Conservation (phyloP, 2,888 invertebrate genomes). For the Tipula confusa region DNA sequence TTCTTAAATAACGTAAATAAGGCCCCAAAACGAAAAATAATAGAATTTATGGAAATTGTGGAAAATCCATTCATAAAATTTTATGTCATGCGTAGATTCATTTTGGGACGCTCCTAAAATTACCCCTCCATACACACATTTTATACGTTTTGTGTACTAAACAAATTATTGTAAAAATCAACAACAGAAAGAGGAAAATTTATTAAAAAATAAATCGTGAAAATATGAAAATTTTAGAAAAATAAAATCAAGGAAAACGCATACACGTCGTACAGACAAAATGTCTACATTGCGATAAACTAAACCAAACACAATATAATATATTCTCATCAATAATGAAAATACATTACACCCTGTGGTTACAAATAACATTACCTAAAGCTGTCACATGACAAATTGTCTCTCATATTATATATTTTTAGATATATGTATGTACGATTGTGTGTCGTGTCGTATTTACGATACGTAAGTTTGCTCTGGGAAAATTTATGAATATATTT, state of each 20-base stretch:
- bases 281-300: neutral
- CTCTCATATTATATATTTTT: neutral
- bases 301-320: no score
- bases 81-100: neutral
- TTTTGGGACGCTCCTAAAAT: neutral
- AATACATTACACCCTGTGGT: constrained; percentile 3
- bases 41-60: neutral
- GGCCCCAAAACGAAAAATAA: neutral
- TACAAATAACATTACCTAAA: neutral
- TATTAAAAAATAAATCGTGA: neutral
- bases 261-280: neutral
- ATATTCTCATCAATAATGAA: neutral
- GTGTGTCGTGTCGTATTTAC: neutral
- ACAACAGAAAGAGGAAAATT: no score
- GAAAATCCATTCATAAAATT: neutral
- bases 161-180: neutral
- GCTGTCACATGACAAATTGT: constrained; percentile 25
- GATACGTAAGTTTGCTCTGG: neutral
- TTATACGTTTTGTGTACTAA: neutral
- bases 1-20: no score
- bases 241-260: neutral
- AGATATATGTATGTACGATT: neutral
- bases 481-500: constrained; percentile 25
- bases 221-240: neutral
- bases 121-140: neutral